Base-by-base conservation (phyloP, 1,140 invertebrate species). In the Drosophila kikkawai region DNA sequence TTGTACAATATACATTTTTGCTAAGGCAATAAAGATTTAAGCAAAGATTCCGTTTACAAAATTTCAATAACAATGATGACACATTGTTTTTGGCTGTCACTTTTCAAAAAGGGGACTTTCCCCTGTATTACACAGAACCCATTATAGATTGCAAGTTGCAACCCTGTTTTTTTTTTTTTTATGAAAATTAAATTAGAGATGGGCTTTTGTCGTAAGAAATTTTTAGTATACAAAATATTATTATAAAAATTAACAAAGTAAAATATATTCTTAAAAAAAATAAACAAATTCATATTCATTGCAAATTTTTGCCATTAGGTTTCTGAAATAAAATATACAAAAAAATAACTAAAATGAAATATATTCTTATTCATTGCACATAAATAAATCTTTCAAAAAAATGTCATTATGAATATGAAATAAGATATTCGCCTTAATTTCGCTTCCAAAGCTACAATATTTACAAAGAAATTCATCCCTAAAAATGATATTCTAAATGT, bases 1-100 rank as follows among this genome's bases (percentile, higher is more conserved):
- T 74, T 82, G 75, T 79, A 86, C 79, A 88, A 71, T 71, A 68
- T 71, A 70, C 36, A 56, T 39, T 56, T 55, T 56, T 51, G 58
- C 42, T 67, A 76, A 66, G 73, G 65, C 67, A 64, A 71, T 58
- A 29, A 12, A 68, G 19, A 51, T 64, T 17, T 12, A 70, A 58
- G 53, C 26, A 58, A 75, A 51, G 13, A 39, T 56, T 39, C 6
- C 15, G 15, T 55, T 41, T 11, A 32, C 8, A 26, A 34, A 59
- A 34, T 45, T 58, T 1, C 1, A 55, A 17, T 37, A 29, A 22
- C 53, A 56, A 39, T 26, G 41, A 37, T 37, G 32, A 26, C 36
- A 42, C 66, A 32, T 32, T 51, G 26, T 51, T 11, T 53, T 8
- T 15, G 4, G 44, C 44, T 19, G n/a, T 12, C 7, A 11, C 2